These are phyloP conservation scores for Morpho achilles DNA, from an alignment of 2,888 invertebrate species.

Conservation along the genomic window DNA sequence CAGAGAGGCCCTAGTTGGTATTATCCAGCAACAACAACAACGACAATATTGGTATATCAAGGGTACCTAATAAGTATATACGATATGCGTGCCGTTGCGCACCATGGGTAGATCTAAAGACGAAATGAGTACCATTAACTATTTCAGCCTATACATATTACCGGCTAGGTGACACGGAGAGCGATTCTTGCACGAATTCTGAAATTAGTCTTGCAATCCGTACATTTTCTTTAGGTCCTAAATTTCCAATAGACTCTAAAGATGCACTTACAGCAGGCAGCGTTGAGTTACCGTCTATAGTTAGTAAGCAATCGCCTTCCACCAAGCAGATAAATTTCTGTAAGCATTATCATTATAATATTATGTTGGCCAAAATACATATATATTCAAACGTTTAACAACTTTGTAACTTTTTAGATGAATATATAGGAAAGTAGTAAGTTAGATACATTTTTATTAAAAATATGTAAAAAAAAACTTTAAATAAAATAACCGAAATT, in stretches of 20 bases:
- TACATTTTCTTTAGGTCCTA: constrained; percentile 31
- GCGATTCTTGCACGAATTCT: constrained; percentile 44
- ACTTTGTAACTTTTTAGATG: neutral
- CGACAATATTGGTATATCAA: too few relatives aligned
- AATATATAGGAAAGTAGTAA: neutral
- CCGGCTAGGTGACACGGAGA: constrained; percentile 48
- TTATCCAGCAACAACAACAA: too few relatives aligned
- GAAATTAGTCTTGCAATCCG: constrained; percentile 44
- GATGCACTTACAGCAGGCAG: constrained; percentile 28
- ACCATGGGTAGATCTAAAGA: neutral
- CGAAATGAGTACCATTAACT: too few relatives aligned
- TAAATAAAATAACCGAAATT: neutral
- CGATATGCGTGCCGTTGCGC: too few relatives aligned
- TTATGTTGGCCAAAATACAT: too few relatives aligned
- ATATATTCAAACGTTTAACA: neutral
- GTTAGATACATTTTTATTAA: neutral
- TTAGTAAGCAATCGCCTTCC: constrained; percentile 27
- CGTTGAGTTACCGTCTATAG: constrained; percentile 28
- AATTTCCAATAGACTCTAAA: constrained; percentile 34
- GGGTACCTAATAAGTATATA: neutral
- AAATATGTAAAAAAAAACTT: too few relatives aligned
- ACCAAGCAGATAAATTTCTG: constrained; percentile 31
- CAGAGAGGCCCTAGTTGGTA: too few relatives aligned
- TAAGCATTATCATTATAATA: constrained; percentile 2
- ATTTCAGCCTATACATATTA: constrained; percentile 23